Evolutionary conservation across 2,797 vertebrate species (phyloP).

Genomic region (Microctenopoma steveboyesi): DNA sequence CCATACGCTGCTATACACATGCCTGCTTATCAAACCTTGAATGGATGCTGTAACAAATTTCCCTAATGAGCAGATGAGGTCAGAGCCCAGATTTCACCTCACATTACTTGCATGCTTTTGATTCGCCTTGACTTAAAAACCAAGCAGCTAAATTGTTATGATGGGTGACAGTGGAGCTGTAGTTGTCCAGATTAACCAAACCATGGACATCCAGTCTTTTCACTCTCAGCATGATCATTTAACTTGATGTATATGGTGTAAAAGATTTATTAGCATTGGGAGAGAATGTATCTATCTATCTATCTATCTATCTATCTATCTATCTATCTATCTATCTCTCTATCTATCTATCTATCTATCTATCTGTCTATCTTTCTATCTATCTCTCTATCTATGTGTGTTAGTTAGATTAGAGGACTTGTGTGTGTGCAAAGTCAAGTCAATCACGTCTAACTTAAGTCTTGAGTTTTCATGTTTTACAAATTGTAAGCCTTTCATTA

Average conservation of each 20-base stretch:
- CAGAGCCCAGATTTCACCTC: conserved; percentile 22
- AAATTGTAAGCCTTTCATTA: too few species aligned
- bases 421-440: too few species aligned
- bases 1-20: conserved; percentile 6
- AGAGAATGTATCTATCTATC: too few species aligned
- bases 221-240: neutral
- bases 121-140: conserved; percentile 38
- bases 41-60: conserved; percentile 42
- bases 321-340: too few species aligned
- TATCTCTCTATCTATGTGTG: too few species aligned
- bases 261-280: neutral
- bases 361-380: too few species aligned
- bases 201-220: neutral
- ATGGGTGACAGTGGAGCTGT: conserved; percentile 11
- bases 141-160: neutral
- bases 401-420: too few species aligned
- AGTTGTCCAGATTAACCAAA: conserved; percentile 11
- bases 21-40: conserved; percentile 30
- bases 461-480: too few species aligned
- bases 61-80: conserved; percentile 22
- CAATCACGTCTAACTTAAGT: too few species aligned
- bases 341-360: too few species aligned
- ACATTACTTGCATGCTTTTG: conserved; percentile 31
- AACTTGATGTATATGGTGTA: too few species aligned
- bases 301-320: too few species aligned